Percentiles rank a stretch among this genome's conserved stretches.
These are phyloP conservation scores for Callospermophilus lateralis DNA, from an alignment of 2,113 vertebrate species.

Conservation along the genomic window DNA sequence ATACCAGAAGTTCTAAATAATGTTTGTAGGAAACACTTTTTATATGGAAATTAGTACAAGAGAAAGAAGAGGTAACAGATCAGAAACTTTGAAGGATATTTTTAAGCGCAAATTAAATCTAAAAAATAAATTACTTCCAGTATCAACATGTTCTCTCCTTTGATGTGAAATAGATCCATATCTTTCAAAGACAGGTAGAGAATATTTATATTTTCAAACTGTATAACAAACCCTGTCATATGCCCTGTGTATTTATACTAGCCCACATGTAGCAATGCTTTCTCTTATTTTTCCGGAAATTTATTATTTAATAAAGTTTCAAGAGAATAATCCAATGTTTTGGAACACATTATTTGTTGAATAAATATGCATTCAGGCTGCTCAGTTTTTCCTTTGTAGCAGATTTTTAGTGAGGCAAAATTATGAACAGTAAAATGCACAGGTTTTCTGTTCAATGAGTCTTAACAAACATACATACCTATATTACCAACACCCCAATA, in stretches of 20 bases:
- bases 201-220: conserved; percentile 13
- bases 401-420: neutral
- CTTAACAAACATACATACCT: neutral
- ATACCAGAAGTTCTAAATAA: neutral
- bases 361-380: neutral
- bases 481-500: neutral
- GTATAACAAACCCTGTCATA: neutral
- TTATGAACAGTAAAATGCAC: neutral
- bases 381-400: neutral
- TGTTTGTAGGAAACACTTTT: neutral
- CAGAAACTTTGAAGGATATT: neutral
- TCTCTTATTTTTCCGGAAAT: neutral
- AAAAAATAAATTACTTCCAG: neutral
- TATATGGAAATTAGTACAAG: neutral
- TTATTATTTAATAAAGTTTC: neutral
- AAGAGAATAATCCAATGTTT: neutral
- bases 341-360: neutral
- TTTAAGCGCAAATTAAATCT: neutral
- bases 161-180: neutral
- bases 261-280: neutral
- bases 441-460: neutral
- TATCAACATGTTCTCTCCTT: neutral
- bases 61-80: neutral
- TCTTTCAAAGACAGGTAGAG: neutral
- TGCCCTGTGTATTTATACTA: neutral